Evolutionary conservation across 2,888 invertebrate species (phyloP).

Genomic region (Ptilodon capucinus): DNA sequence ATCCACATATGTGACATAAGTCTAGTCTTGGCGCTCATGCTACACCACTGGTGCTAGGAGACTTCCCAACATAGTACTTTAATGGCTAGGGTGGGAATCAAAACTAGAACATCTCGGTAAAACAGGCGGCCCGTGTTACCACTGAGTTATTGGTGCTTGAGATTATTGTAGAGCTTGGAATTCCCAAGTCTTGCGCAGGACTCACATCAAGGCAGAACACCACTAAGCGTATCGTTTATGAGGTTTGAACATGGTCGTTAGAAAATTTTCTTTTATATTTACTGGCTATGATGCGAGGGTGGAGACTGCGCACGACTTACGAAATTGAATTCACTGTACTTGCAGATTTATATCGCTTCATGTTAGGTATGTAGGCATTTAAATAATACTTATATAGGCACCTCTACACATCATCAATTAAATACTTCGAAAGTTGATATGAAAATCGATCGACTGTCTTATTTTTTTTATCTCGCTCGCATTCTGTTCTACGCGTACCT

Average conservation of each 20-base stretch:
- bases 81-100: no score
- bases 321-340: constrained; percentile 9
- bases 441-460: background rate
- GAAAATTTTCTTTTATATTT: constrained; percentile 24
- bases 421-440: background rate
- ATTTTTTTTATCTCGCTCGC: background rate
- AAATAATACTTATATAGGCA: background rate
- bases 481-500: constrained; percentile 3
- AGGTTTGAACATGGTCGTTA: constrained; percentile 3
- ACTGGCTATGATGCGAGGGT: constrained; percentile 2
- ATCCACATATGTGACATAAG: no score
- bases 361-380: background rate
- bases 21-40: no score
- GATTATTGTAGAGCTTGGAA: no score
- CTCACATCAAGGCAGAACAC: no score
- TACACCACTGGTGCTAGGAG: no score
- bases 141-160: no score
- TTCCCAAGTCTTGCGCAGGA: no score
- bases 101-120: no score
- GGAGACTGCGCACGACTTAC: constrained; percentile 1
- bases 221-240: background rate
- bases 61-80: no score
- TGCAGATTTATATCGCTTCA: background rate
- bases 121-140: no score
- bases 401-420: background rate